These are phyloP conservation scores for Alauda arvensis DNA, from an alignment of 2,797 vertebrate species.

Conservation along the genomic window DNA sequence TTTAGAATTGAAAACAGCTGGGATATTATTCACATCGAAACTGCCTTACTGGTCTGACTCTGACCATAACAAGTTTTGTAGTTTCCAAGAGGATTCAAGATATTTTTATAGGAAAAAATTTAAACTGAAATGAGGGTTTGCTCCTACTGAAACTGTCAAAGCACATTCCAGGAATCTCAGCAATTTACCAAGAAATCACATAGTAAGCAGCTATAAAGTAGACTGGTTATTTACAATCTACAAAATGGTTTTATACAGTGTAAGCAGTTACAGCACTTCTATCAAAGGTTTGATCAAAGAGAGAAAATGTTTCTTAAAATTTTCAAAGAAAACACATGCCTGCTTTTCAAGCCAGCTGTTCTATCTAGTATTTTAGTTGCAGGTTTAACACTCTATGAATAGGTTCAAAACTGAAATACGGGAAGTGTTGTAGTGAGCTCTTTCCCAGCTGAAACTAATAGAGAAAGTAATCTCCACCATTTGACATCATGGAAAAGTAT, in stretches of 20 bases:
- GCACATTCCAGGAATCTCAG: constrained; percentile 54
- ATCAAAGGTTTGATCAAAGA: constrained; percentile 49
- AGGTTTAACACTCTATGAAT: background rate
- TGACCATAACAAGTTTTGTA: constrained; percentile 22
- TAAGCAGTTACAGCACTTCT: constrained; percentile 43
- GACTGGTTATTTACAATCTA: constrained; percentile 53
- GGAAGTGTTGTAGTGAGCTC: background rate
- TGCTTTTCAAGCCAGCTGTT: constrained; percentile 17
- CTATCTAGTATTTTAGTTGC: background rate
- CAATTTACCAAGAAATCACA: constrained; percentile 34
- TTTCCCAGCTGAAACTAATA: background rate
- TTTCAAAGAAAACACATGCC: background rate
- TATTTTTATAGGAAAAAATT: constrained; percentile 29
- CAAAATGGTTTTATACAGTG: constrained; percentile 47
- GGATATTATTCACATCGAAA: constrained; percentile 8
- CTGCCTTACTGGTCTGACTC: constrained; percentile 34
- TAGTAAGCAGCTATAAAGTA: constrained; percentile 30
- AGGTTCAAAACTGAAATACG: background rate
- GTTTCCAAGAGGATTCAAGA: constrained; percentile 23
- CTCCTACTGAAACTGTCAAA: constrained; percentile 51
- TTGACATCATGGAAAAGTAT: background rate
- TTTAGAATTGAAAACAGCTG: constrained; percentile 34
- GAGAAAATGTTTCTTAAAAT: constrained; percentile 38
- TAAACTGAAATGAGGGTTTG: constrained; percentile 43
- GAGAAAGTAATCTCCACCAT: background rate